A percentile compares a stretch with the other conserved stretches of the same genome.
Evolutionary conservation across 2,113 vertebrate genomes (phyloP).

Genomic region (Zosterops hypoxanthus): DNA sequence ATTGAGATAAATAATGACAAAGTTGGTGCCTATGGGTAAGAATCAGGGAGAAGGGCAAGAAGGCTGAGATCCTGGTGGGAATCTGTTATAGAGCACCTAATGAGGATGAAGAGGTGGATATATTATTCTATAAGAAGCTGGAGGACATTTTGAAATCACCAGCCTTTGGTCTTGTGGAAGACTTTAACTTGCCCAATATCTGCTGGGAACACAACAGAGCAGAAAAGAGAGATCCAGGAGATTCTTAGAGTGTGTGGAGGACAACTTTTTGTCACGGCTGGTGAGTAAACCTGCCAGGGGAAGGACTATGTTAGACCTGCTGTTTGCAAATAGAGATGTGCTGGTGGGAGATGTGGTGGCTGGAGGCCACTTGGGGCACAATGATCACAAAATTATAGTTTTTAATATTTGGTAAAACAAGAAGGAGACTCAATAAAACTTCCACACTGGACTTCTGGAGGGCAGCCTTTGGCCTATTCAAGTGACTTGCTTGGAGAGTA

Average conservation of each 20-base stretch:
- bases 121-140: not conserved
- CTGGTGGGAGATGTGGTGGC: not conserved
- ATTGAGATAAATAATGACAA: not conserved
- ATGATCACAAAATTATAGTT: not conserved
- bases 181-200: not conserved
- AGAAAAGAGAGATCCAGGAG: not conserved
- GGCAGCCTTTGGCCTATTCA: not conserved
- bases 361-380: fast-evolving
- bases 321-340: not conserved
- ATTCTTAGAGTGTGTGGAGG: not conserved
- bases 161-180: not conserved
- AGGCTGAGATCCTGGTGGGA: not conserved
- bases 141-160: not conserved
- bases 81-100: not conserved
- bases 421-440: not conserved
- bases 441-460: fast-evolving
- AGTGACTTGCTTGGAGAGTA: not conserved
- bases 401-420: not conserved
- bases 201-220: not conserved
- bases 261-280: not conserved
- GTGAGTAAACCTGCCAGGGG: fast-evolving
- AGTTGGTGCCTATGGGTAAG: not conserved
- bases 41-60: not conserved
- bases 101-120: not conserved
- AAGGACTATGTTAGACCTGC: too few species aligned